Conservation (phyloP, 1,140 invertebrate genomes). For the Sycophila sp. region DNA sequence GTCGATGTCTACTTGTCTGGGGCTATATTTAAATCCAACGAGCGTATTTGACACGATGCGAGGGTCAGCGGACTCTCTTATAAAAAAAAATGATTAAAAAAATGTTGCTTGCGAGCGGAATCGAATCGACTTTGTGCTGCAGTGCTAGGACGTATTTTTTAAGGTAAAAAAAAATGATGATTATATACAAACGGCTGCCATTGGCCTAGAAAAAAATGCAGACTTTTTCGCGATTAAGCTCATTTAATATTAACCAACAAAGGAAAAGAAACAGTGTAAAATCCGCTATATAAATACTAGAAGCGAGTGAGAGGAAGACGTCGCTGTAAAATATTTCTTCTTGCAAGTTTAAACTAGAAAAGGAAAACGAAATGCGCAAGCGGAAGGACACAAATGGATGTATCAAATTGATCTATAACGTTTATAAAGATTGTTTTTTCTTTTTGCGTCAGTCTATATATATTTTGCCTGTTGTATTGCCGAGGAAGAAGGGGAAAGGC, state of each 20-base stretch:
- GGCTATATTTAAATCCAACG: too few relatives aligned
- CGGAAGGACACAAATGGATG: too few relatives aligned
- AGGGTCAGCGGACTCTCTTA: not conserved
- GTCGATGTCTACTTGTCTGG: not conserved
- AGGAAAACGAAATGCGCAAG: too few relatives aligned
- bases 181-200: conserved; percentile 17
- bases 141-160: conserved; percentile 13
- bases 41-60: not conserved
- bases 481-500: too few relatives aligned
- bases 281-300: conserved; percentile 22
- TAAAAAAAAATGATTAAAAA: too few relatives aligned
- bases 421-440: conserved; percentile 4
- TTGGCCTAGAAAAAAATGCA: conserved; percentile 25
- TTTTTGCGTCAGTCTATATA: conserved; percentile 25
- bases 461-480: conserved; percentile 11
- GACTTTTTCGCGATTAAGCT: conserved; percentile 14
- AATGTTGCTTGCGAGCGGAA: conserved; percentile 15
- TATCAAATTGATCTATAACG: too few relatives aligned
- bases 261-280: too few relatives aligned
- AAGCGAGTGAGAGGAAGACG: not conserved
- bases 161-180: conserved; percentile 16
- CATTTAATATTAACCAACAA: conserved; percentile 32
- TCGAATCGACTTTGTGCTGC: conserved; percentile 17
- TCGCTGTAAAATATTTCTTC: conserved; percentile 35
- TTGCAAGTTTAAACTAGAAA: conserved; percentile 17